Base-by-base conservation (phyloP, 2,888 invertebrate genomes). In the Orthosia incerta region DNA sequence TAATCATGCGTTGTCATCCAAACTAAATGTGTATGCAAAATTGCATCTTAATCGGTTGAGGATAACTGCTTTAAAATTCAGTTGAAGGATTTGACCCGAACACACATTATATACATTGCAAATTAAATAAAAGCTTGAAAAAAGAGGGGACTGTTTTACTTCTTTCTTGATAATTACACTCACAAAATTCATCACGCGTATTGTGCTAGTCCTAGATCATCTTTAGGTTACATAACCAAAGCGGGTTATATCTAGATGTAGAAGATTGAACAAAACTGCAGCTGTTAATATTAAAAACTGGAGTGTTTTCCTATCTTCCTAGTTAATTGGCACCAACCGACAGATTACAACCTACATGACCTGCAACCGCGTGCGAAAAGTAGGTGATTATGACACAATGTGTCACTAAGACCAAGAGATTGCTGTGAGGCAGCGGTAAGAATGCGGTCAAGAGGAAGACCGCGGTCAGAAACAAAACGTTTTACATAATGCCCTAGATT, bases 401-500 rank as follows among this genome's bases (percentile, higher is more conserved):
- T 51, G 23, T 59, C 68, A 53, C 57, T 62, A 45, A 65, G 45
- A 65, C 61, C 11, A 53, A 60, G 75, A 75, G 16, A 39, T 57
- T 72, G 60, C 55, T 46, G 26, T n/a, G 56, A n/a, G 16, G 56
- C 46, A 45, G 16, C 55, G 26, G 18, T 63, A 56, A 67, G 68
- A 80, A 80, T 55, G 76, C 72, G 76, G 81, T 67, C 71, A 80
- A 76, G 61, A 39, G 46, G 65, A 55, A 39, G 61, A 31, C 9
- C 39, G 12, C 12, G 57, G 57, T 51, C 51, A 46, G 16, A 48
- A 63, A 69, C 50, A 15, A 26, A 46, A 55, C 50, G n/a, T 63
- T 64, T 73, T 56, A 61, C 26, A 50, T 60, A 57, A 57, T 66
- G n/a, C 59, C 60, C 62, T 26, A 26, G 3, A 26, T 56, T 80